Percentiles rank a stretch among this genome's conserved stretches.
phyloP scores from a whole-genome alignment of 53 echinoderm and acorn worm genomes.

The Patiria pectinifera region DNA sequence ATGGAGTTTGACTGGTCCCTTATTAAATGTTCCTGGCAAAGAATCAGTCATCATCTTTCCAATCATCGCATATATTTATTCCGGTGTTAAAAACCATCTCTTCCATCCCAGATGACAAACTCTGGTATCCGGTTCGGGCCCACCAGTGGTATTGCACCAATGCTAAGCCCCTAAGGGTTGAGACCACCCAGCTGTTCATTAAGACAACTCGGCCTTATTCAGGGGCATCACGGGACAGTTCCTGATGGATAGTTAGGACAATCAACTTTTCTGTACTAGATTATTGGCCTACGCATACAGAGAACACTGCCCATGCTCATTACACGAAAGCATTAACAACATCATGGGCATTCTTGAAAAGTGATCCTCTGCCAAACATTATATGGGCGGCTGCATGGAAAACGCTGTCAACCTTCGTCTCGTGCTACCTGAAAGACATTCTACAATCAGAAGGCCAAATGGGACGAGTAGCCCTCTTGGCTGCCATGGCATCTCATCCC shows the following conservation, averaged over 20 bases:
- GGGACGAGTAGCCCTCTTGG: neutral
- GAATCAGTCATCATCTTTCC: neutral
- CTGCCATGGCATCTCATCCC: too few species aligned
- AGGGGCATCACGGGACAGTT: too few species aligned
- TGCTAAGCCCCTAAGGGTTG: too few species aligned
- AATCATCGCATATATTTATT: neutral
- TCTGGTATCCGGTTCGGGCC: too few species aligned
- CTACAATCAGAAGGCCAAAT: slow-evolving; percentile 1
- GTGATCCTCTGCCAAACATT: neutral
- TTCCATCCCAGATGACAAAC: too few species aligned
- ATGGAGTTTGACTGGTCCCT: neutral
- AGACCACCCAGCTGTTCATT: too few species aligned
- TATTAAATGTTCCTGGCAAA: neutral
- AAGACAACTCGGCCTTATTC: too few species aligned
- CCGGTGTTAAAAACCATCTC: neutral
- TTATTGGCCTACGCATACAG: neutral
- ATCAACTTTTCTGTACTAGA: neutral
- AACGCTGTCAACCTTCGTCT: too few species aligned
- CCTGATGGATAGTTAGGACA: neutral
- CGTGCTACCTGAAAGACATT: slow-evolving; percentile 5
- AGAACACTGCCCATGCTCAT: neutral
- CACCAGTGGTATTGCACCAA: too few species aligned
- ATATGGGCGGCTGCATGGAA: neutral
- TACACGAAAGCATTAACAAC: neutral
- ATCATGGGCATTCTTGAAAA: slow-evolving; percentile 3